These are phyloP conservation scores for Pherbina coryleti DNA, from an alignment of 2,888 invertebrate species.

Conservation along the genomic window DNA sequence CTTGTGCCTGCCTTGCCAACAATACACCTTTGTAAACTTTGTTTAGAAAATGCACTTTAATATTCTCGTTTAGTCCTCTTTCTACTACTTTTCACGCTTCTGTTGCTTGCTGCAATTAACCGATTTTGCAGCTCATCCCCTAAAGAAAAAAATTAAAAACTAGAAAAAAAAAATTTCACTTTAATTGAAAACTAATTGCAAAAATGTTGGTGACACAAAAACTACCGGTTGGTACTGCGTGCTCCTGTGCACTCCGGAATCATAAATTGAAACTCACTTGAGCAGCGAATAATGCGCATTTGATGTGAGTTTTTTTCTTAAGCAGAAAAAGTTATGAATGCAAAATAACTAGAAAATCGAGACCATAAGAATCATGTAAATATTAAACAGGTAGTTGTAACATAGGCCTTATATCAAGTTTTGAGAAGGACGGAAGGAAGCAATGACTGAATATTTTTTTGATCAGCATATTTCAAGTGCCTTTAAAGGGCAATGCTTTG, in stretches of 20 bases:
- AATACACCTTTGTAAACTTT: slow-evolving; percentile 15
- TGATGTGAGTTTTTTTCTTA: not conserved
- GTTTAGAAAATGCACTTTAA: slow-evolving; percentile 24
- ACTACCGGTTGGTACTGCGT: not conserved
- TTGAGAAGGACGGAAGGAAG: too few species aligned
- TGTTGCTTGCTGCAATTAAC: not conserved
- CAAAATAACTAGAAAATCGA: not conserved
- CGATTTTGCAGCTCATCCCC: slow-evolving; percentile 5
- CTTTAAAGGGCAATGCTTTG: too few species aligned
- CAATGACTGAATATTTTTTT: too few species aligned
- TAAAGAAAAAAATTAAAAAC: not conserved
- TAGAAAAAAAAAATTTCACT: slow-evolving; percentile 35
- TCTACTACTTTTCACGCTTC: slow-evolving; percentile 5
- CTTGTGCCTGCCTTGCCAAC: not conserved
- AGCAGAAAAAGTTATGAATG: not conserved
- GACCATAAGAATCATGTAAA: too few species aligned
- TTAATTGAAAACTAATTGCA: slow-evolving; percentile 55
- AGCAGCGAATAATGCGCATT: slow-evolving; percentile 9
- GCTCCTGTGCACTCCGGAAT: not conserved
- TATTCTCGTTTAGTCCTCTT: slow-evolving; percentile 2
- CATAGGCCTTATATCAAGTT: too few species aligned
- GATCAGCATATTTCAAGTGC: too few species aligned
- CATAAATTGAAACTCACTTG: not conserved
- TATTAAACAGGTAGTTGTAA: too few species aligned
- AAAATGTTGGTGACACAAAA: slow-evolving; percentile 23